phyloP scores from a whole-genome alignment of 2,113 vertebrate species.

The Brienomyrus longianalis region DNA sequence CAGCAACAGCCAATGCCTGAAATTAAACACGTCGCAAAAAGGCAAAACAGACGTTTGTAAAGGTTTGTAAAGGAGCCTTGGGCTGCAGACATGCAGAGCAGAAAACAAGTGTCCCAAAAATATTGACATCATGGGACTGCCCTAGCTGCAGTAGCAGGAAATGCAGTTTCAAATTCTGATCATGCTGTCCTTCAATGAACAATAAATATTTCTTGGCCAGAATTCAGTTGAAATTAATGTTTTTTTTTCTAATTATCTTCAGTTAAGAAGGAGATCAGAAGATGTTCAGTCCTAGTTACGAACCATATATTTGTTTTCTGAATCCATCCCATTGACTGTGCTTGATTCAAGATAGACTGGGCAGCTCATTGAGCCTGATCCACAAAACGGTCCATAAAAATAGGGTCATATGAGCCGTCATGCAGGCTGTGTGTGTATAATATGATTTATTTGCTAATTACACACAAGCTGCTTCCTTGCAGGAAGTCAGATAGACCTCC shows the following conservation, averaged over 20 bases:
- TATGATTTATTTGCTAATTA: constrained; percentile 63
- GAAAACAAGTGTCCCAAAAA: neutral
- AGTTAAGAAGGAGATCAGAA: neutral
- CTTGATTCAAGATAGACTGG: neutral
- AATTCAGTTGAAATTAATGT: neutral
- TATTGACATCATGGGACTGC: neutral
- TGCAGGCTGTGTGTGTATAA: neutral
- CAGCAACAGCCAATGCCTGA: neutral
- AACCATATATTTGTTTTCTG: neutral
- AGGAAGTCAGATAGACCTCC: constrained; percentile 45
- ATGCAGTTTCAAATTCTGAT: neutral
- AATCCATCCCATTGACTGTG: neutral
- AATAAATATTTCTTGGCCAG: neutral
- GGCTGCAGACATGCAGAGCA: neutral
- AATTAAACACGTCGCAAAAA: neutral
- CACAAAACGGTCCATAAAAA: neutral
- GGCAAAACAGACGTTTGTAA: neutral
- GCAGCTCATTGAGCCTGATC: neutral
- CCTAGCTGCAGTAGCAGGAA: neutral
- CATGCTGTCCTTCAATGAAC: neutral
- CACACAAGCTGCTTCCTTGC: constrained; percentile 49
- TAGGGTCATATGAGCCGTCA: neutral
- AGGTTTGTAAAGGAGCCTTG: neutral
- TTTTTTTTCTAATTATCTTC: too few species aligned
- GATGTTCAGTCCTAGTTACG: neutral